phyloP scores from a whole-genome alignment of 2,113 vertebrate genomes.

The Alosa alosa region DNA sequence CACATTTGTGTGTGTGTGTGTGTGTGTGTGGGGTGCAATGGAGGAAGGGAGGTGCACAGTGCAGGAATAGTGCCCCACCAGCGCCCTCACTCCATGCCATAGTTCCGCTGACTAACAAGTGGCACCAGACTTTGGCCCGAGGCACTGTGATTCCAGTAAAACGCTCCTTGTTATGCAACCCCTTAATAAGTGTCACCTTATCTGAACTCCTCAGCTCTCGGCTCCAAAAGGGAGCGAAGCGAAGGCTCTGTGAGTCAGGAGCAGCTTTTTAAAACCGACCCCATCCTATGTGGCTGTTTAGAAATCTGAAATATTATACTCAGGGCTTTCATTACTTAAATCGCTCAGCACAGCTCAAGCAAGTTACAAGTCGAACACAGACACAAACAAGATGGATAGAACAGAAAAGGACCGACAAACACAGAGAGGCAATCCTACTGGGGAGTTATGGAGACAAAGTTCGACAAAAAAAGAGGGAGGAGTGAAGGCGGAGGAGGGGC shows the following conservation, averaged over 20 bases:
- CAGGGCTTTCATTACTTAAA: not conserved
- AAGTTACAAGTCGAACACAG: not conserved
- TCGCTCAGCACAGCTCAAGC: not conserved
- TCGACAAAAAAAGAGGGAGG: not conserved
- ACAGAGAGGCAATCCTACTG: not conserved
- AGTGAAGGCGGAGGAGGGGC: conserved; percentile 22
- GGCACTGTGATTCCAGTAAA: conserved; percentile 75
- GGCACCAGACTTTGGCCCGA: conserved; percentile 73
- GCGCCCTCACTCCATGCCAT: conserved; percentile 62
- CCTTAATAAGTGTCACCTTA: conserved; percentile 70
- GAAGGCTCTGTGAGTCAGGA: not conserved
- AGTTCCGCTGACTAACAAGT: conserved; percentile 74
- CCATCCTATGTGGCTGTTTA: not conserved
- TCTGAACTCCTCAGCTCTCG: conserved; percentile 58
- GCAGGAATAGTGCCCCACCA: conserved; percentile 43
- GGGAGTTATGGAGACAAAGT: not conserved
- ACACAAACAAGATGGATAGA: not conserved
- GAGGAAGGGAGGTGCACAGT: not conserved
- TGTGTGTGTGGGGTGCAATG: not conserved
- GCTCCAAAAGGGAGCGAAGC: not conserved
- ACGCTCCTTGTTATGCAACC: conserved; percentile 72
- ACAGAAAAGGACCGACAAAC: not conserved
- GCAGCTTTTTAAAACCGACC: not conserved
- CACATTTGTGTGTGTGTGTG: not conserved
- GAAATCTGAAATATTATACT: not conserved